These are phyloP conservation scores for Felis chaus DNA, from an alignment of 2,113 vertebrate genomes.

Conservation along the genomic window DNA sequence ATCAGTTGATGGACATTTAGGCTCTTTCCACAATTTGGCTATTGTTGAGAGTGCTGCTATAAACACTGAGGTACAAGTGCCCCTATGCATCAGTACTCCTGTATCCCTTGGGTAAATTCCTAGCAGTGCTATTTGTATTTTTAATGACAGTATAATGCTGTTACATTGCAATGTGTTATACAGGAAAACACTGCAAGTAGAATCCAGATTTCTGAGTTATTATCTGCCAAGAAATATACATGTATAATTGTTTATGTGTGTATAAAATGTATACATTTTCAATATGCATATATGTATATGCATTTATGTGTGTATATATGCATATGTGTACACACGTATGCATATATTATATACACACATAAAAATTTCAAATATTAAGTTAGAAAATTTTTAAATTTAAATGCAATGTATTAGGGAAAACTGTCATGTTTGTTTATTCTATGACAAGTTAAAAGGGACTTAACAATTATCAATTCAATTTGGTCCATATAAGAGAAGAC, in stretches of 20 bases:
- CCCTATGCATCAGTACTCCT: too few relatives aligned
- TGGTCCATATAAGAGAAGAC: neutral
- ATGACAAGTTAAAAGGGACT: neutral
- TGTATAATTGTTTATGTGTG: neutral
- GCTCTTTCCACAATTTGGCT: too few relatives aligned
- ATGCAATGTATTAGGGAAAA: neutral
- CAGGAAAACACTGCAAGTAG: neutral
- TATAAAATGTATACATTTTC: too few relatives aligned
- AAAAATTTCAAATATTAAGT: neutral
- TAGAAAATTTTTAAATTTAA: neutral
- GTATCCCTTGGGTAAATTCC: too few relatives aligned
- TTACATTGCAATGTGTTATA: neutral
- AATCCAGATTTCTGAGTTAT: neutral
- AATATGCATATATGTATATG: neutral
- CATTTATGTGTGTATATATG: neutral
- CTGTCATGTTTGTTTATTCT: neutral
- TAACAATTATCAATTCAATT: conserved; percentile 22
- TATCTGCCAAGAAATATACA: neutral
- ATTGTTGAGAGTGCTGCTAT: too few relatives aligned
- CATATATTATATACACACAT: neutral
- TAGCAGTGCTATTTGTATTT: neutral
- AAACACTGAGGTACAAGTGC: too few relatives aligned
- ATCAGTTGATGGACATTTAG: too few relatives aligned
- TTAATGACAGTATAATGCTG: neutral
- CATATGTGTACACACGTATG: neutral